A percentile compares a stretch with the other conserved stretches of the same genome.
These are phyloP conservation scores for Sanderia malayensis DNA, from an alignment of 30 jellyfish, hydroid and myxozoan genomes.

Conservation along the genomic window DNA sequence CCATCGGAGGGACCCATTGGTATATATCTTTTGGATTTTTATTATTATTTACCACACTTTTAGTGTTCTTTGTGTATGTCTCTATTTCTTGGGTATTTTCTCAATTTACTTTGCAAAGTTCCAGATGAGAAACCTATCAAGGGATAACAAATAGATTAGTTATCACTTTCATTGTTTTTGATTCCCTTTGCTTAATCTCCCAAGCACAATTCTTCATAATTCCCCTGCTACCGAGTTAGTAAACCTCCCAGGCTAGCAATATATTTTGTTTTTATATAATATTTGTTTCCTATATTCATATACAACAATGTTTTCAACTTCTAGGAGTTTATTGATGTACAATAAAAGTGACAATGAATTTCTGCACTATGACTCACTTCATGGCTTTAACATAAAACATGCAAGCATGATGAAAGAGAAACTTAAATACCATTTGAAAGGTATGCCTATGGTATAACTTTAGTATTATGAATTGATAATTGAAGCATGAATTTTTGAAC, in stretches of 20 bases:
- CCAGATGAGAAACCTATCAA: neutral
- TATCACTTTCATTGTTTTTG: too few species aligned
- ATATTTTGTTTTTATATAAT: too few species aligned
- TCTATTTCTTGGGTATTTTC: neutral
- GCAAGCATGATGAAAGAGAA: neutral
- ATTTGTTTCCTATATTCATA: neutral
- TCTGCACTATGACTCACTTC: neutral
- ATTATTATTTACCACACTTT: neutral
- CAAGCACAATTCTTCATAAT: too few species aligned
- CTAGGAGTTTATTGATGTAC: neutral
- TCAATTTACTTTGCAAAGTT: neutral
- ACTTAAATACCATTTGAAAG: neutral
- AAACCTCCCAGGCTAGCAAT: neutral
- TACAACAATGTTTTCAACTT: neutral
- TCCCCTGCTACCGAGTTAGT: neutral
- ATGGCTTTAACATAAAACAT: neutral
- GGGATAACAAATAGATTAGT: neutral
- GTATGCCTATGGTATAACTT: too few species aligned
- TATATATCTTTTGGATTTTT: too few species aligned
- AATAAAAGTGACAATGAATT: neutral
- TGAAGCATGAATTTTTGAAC: neutral
- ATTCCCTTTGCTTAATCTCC: too few species aligned
- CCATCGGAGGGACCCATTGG: slow-evolving; percentile 61
- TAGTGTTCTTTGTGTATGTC: neutral
- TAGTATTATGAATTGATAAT: too few species aligned